Evolutionary conservation across 2,113 vertebrate species (phyloP).

Genomic region (Uria aalge): DNA sequence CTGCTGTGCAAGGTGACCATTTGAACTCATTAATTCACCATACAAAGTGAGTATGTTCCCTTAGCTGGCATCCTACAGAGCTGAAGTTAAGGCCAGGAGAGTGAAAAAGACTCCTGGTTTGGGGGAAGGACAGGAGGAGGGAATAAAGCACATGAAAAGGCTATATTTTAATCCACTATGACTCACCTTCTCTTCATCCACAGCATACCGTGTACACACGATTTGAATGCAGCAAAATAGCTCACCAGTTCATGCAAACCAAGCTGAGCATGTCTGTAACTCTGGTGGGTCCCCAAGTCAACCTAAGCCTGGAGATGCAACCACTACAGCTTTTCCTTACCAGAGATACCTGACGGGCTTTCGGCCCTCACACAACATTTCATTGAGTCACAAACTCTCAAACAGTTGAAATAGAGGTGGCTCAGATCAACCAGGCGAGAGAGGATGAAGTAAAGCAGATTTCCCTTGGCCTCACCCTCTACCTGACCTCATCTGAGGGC

Average conservation of each 20-base stretch:
- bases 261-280: neutral
- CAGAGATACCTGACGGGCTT: neutral
- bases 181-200: neutral
- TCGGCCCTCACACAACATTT: neutral
- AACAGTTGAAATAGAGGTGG: neutral
- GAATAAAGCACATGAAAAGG: neutral
- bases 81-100: neutral
- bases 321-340: neutral
- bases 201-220: neutral
- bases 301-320: neutral
- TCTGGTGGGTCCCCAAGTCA: neutral
- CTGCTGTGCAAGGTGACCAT: conserved; percentile 7
- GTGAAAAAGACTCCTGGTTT: neutral
- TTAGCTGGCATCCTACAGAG: neutral
- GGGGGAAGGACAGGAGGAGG: neutral
- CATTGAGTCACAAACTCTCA: neutral
- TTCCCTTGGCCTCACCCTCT: neutral
- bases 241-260: neutral
- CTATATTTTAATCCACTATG: neutral
- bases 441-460: neutral
- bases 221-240: neutral
- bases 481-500: neutral
- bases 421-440: neutral
- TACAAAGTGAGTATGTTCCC: neutral
- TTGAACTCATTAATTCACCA: conserved; percentile 51